phyloP scores from a whole-genome alignment of 2,113 vertebrate genomes.

The Gnathonemus echidnorhynchus region DNA sequence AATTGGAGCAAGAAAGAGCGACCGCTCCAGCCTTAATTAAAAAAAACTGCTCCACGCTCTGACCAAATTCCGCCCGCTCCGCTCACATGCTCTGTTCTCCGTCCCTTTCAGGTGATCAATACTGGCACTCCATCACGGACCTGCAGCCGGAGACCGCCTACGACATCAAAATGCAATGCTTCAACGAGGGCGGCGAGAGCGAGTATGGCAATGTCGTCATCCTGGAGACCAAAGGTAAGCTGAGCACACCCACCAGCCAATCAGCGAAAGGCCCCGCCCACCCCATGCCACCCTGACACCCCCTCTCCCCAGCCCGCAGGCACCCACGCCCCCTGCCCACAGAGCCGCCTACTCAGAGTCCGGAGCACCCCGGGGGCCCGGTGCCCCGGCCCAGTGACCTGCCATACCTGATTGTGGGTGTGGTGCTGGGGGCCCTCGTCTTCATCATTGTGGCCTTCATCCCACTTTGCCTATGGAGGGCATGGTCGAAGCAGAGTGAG shows the following conservation, averaged over 20 bases:
- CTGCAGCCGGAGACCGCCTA: conserved; percentile 94
- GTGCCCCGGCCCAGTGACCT: conserved; percentile 82
- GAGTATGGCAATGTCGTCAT: conserved; percentile 97
- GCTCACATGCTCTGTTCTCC: not conserved
- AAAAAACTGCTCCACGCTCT: too few relatives aligned
- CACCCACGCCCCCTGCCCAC: conserved; percentile 57
- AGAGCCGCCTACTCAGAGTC: conserved; percentile 40
- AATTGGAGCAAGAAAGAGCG: too few relatives aligned
- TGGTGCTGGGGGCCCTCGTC: conserved; percentile 81
- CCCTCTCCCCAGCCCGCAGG: conserved; percentile 57
- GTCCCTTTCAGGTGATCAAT: conserved; percentile 67
- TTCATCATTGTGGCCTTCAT: conserved; percentile 92
- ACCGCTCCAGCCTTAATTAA: too few relatives aligned
- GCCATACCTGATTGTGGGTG: conserved; percentile 85
- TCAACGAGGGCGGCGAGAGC: conserved; percentile 90
- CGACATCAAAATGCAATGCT: conserved; percentile 98
- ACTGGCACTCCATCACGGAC: conserved; percentile 93
- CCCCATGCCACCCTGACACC: not conserved
- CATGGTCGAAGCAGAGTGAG: conserved; percentile 97
- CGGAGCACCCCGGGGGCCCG: conserved; percentile 44
- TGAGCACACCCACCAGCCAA: not conserved
- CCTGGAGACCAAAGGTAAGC: conserved; percentile 89
- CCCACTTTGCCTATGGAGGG: conserved; percentile 92
- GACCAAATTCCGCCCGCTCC: too few relatives aligned
- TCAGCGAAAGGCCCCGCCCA: not conserved